Conservation (phyloP, 2,113 vertebrate species). For the Ophiodon elongatus region DNA sequence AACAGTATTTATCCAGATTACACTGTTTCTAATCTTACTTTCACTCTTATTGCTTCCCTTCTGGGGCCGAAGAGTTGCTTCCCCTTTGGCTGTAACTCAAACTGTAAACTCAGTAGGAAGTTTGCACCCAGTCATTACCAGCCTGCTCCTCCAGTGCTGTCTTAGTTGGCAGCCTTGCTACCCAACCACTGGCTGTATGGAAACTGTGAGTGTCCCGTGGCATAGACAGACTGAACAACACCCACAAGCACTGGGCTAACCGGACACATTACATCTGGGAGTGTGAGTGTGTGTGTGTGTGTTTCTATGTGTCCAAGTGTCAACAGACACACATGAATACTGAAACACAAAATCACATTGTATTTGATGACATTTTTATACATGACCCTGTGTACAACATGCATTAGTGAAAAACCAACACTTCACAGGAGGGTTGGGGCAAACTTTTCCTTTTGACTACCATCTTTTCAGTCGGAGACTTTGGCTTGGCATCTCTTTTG, state of each 20-base stretch:
- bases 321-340: not conserved
- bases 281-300: not conserved
- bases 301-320: not conserved
- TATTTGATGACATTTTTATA: not conserved
- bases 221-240: slow-evolving; percentile 18
- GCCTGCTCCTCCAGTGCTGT: slow-evolving; percentile 10
- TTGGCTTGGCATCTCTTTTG: not conserved
- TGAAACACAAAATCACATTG: not conserved
- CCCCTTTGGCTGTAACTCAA: not conserved
- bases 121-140: slow-evolving; percentile 56
- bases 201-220: slow-evolving; percentile 50
- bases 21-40: not conserved
- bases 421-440: not conserved
- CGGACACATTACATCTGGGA: slow-evolving; percentile 12
- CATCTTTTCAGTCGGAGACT: not conserved
- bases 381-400: not conserved
- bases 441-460: not conserved
- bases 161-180: slow-evolving; percentile 8
- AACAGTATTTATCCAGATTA: slow-evolving; percentile 1
- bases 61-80: not conserved
- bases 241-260: slow-evolving; percentile 14
- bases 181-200: slow-evolving; percentile 37
- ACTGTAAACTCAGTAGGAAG: slow-evolving; percentile 5
- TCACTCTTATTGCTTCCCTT: not conserved
- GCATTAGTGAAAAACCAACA: not conserved